These are phyloP conservation scores for Sprattus sprattus DNA, from an alignment of 2,113 vertebrate species.

Conservation along the genomic window DNA sequence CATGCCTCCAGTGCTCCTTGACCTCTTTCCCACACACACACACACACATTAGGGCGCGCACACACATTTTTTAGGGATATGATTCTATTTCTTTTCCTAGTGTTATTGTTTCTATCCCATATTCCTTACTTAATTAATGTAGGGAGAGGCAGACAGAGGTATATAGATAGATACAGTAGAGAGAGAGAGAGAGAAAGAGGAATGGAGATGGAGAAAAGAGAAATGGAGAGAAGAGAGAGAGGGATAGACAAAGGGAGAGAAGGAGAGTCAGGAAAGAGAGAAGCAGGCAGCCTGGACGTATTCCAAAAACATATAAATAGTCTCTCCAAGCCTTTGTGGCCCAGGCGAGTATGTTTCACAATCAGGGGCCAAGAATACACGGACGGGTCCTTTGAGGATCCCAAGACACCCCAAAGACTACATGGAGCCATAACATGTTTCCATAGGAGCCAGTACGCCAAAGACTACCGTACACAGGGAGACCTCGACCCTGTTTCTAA, in stretches of 20 bases:
- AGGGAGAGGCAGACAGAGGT: conserved; percentile 24
- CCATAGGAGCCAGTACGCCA: background rate
- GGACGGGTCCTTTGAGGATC: conserved; percentile 53
- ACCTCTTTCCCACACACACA: background rate
- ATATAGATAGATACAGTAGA: conserved; percentile 49
- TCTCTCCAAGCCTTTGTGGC: conserved; percentile 70
- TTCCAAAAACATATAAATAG: conserved; percentile 81
- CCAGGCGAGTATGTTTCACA: conserved; percentile 62
- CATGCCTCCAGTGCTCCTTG: conserved; percentile 68
- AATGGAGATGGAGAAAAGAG: background rate
- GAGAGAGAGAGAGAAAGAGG: conserved; percentile 59
- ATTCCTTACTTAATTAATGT: conserved; percentile 84
- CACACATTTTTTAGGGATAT: background rate
- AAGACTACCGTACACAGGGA: background rate
- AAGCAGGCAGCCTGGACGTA: conserved; percentile 50
- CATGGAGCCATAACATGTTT: background rate
- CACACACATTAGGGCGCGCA: background rate
- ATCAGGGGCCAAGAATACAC: conserved; percentile 69
- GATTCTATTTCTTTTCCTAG: conserved; percentile 52
- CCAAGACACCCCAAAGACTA: background rate
- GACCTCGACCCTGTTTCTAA: too few relatives aligned
- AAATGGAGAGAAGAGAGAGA: background rate
- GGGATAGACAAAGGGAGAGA: background rate
- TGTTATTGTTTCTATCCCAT: conserved; percentile 80
- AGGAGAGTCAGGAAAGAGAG: background rate